Evolutionary conservation across 2,888 invertebrate species (phyloP).

Genomic region (Torymus texanus): DNA sequence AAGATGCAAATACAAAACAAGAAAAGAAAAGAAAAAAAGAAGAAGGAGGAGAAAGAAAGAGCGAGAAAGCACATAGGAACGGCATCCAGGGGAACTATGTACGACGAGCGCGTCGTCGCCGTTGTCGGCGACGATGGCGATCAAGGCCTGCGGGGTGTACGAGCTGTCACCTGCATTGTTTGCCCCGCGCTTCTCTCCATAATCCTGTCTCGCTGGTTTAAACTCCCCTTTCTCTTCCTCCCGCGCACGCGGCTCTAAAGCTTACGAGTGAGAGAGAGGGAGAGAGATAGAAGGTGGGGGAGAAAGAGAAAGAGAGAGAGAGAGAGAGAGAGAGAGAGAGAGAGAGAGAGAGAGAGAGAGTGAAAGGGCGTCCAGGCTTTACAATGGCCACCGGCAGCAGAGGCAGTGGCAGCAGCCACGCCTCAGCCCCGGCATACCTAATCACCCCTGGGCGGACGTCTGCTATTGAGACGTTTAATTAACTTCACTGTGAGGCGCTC

Average conservation of each 20-base stretch:
- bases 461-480: conserved; percentile 74
- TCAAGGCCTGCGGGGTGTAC: conserved; percentile 61
- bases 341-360: conserved; percentile 52
- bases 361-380: conserved; percentile 29
- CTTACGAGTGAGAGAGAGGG: conserved; percentile 49
- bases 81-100: not conserved
- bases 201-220: conserved; percentile 54
- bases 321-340: conserved; percentile 38
- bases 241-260: conserved; percentile 7
- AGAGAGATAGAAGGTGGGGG: not conserved
- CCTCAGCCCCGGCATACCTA: conserved; percentile 69
- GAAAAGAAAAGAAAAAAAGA: conserved; percentile 6
- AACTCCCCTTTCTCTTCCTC: conserved; percentile 23
- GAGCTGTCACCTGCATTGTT: conserved; percentile 72
- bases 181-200: conserved; percentile 59
- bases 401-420: conserved; percentile 61
- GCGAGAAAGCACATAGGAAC: too few relatives aligned
- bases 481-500: conserved; percentile 62
- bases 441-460: conserved; percentile 71
- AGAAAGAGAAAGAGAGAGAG: conserved; percentile 51
- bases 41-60: not conserved
- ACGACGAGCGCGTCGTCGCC: not conserved
- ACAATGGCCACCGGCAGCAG: conserved; percentile 68
- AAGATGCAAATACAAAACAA: conserved; percentile 9
- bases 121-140: conserved; percentile 38